These are phyloP conservation scores for Epicauta chinensis DNA, from an alignment of 1,140 invertebrate species.

Conservation along the genomic window DNA sequence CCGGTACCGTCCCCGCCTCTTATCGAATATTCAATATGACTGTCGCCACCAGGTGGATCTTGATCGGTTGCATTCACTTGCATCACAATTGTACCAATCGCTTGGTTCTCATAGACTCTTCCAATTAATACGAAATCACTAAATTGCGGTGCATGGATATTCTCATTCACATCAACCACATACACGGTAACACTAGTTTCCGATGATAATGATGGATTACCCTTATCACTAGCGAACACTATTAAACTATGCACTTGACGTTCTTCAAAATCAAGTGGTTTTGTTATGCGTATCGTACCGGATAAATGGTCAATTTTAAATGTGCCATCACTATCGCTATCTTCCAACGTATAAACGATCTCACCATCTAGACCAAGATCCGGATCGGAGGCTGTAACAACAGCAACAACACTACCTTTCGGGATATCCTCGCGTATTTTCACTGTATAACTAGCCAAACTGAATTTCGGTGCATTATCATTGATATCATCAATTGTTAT, in stretches of 20 bases:
- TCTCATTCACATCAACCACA: conserved; percentile 91
- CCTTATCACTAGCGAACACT: conserved; percentile 74
- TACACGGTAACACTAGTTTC: conserved; percentile 77
- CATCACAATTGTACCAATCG: conserved; percentile 66
- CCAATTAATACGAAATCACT: conserved; percentile 70
- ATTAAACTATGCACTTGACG: conserved; percentile 79
- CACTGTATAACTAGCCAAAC: conserved; percentile 64
- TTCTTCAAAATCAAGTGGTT: conserved; percentile 78
- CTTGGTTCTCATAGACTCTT: conserved; percentile 68
- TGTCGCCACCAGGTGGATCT: conserved; percentile 71
- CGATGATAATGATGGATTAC: conserved; percentile 63
- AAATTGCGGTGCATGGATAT: conserved; percentile 77
- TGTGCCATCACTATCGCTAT: conserved; percentile 54
- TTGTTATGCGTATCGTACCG: conserved; percentile 73
- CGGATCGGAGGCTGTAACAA: conserved; percentile 79
- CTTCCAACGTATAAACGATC: conserved; percentile 67
- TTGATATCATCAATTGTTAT: conserved; percentile 85
- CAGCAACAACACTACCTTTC: conserved; percentile 75
- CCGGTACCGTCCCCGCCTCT: conserved; percentile 84
- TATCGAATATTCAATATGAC: conserved; percentile 78
- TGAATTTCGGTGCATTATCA: conserved; percentile 82
- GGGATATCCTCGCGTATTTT: conserved; percentile 90
- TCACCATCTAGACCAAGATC: conserved; percentile 76
- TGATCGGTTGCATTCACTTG: conserved; percentile 69
- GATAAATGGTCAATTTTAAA: conserved; percentile 75